phyloP scores from a whole-genome alignment of 64 coral and sea anemone genomes.

The Astreopora myriophthalma region DNA sequence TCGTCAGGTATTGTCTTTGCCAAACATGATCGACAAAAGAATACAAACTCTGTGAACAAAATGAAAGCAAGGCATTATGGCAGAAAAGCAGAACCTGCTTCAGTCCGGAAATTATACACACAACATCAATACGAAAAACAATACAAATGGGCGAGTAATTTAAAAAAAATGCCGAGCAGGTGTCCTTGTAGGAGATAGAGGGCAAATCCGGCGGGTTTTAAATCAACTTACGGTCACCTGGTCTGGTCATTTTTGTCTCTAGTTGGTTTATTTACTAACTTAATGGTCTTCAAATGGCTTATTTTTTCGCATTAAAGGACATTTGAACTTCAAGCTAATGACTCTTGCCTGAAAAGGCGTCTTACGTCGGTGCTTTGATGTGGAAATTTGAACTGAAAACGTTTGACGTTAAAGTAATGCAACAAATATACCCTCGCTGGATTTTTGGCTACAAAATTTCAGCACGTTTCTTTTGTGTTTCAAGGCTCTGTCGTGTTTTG shows the following conservation, averaged over 20 bases:
- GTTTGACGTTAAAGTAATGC: conserved; percentile 12
- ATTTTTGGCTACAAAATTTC: not conserved
- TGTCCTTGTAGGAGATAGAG: conserved; percentile 13
- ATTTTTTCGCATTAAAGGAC: conserved; percentile 45
- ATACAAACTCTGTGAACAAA: conserved; percentile 30
- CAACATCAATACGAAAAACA: conserved; percentile 40
- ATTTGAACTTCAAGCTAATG: not conserved
- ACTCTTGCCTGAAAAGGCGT: not conserved
- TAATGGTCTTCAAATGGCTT: conserved; percentile 57
- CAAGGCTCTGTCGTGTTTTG: not conserved
- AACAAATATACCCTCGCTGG: not conserved
- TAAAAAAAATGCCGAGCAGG: conserved; percentile 32
- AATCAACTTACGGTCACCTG: conserved; percentile 39
- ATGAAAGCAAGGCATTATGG: conserved; percentile 49
- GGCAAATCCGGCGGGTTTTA: conserved; percentile 36
- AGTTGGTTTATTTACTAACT: conserved; percentile 58
- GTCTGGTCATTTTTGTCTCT: conserved; percentile 34
- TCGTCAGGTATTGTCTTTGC: not conserved
- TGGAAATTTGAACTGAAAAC: conserved; percentile 33
- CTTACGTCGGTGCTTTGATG: conserved; percentile 39
- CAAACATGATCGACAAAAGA: conserved; percentile 32
- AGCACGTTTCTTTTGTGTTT: not conserved
- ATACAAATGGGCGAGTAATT: conserved; percentile 42
- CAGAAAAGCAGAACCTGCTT: conserved; percentile 11
- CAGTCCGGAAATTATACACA: conserved; percentile 40